phyloP scores from a whole-genome alignment of 2,888 invertebrate genomes.

The Ethmia dodecea region DNA sequence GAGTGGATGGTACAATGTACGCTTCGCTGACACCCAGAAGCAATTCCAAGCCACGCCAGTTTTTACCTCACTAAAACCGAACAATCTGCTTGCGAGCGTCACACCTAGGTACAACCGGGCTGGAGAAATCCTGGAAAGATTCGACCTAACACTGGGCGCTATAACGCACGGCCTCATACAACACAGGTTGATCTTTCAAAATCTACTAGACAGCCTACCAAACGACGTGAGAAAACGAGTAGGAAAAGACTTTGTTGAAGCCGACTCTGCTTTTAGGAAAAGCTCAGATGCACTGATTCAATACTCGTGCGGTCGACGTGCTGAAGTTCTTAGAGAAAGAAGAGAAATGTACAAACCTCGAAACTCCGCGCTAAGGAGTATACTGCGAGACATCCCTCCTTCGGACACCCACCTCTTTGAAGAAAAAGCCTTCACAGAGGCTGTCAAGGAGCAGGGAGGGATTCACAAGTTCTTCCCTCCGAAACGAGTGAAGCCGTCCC shows the following conservation, averaged over 20 bases:
- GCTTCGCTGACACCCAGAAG: constrained; percentile 17
- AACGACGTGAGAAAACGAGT: background rate
- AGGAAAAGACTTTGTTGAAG: background rate
- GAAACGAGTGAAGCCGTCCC: too few species aligned
- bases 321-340: background rate
- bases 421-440: constrained; percentile 3
- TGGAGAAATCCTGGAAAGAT: constrained; percentile 6
- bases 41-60: constrained; percentile 18
- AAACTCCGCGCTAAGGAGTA: background rate
- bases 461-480: background rate
- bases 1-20: constrained; percentile 9
- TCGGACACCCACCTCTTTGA: constrained; percentile 2
- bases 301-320: constrained; percentile 2
- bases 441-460: background rate
- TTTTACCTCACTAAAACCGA: constrained; percentile 14
- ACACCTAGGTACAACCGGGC: constrained; percentile 16
- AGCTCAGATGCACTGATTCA: background rate
- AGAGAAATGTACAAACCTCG: background rate
- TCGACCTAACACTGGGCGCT: constrained; percentile 13
- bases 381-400: background rate
- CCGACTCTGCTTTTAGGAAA: background rate
- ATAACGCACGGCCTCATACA: constrained; percentile 13
- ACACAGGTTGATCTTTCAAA: constrained; percentile 10
- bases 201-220: background rate
- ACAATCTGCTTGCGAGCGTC: constrained; percentile 10